A percentile compares a stretch with the other conserved stretches of the same genome.
Conservation (phyloP, 2,113 vertebrate genomes). For the Seriola aureovittata region DNA sequence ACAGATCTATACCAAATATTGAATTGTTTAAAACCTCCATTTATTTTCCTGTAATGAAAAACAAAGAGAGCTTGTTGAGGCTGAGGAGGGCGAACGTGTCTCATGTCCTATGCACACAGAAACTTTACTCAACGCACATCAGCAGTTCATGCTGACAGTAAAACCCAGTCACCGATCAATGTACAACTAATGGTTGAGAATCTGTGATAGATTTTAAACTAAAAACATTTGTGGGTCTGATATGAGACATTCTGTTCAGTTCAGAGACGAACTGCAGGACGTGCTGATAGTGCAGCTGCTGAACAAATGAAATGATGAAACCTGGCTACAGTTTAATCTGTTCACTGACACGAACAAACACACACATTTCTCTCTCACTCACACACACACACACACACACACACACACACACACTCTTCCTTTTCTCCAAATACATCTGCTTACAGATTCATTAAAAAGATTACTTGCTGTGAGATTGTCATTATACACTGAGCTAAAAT, state of each 20-base stretch:
- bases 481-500: conserved; percentile 39
- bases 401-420: background rate
- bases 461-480: conserved; percentile 27
- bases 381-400: background rate
- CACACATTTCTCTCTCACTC: background rate
- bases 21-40: conserved; percentile 40
- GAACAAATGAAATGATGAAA: background rate
- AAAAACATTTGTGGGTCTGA: background rate
- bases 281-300: background rate
- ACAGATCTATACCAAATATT: background rate
- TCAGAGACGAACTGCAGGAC: background rate
- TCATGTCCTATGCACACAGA: too few species aligned
- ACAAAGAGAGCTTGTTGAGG: background rate
- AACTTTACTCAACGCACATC: background rate
- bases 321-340: background rate
- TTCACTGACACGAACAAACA: background rate
- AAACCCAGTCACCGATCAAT: background rate
- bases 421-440: too few species aligned
- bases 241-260: conserved; percentile 14
- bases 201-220: background rate
- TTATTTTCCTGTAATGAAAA: background rate
- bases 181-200: background rate
- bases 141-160: background rate
- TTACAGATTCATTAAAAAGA: conserved; percentile 6
- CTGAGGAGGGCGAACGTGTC: background rate